phyloP scores from a whole-genome alignment of 2,888 invertebrate species.

The Eupithecia abbreviata region DNA sequence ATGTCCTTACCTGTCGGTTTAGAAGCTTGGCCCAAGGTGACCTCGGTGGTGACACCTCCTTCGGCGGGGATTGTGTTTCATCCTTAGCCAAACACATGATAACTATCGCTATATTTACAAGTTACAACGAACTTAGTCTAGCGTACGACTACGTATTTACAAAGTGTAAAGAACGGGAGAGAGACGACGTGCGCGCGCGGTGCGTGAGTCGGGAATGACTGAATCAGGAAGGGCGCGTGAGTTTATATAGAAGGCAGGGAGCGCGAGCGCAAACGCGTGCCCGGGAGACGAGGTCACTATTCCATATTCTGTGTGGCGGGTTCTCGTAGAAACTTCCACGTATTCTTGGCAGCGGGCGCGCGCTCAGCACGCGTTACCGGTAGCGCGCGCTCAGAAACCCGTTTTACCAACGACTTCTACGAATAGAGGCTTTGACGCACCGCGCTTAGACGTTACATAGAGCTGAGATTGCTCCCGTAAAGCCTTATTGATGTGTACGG shows the following conservation, averaged over 20 bases:
- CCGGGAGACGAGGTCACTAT: conserved; percentile 40
- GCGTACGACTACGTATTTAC: conserved; percentile 79
- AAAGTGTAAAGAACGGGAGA: conserved; percentile 53
- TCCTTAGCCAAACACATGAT: conserved; percentile 84
- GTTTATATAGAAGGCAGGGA: conserved; percentile 71
- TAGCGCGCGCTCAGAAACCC: conserved; percentile 76
- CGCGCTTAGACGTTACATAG: conserved; percentile 46
- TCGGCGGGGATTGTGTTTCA: conserved; percentile 71
- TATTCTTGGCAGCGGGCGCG: conserved; percentile 52
- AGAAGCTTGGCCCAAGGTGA: conserved; percentile 84
- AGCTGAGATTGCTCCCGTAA: conserved; percentile 60
- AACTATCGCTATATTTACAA: conserved; percentile 59
- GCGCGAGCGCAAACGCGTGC: conserved; percentile 59
- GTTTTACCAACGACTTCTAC: conserved; percentile 77
- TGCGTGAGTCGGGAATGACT: conserved; percentile 77
- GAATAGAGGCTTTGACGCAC: conserved; percentile 78
- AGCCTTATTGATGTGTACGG: conserved; percentile 63
- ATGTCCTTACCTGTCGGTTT: conserved; percentile 80
- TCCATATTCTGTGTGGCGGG: conserved; percentile 39
- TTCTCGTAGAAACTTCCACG: conserved; percentile 30
- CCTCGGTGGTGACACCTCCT: conserved; percentile 75
- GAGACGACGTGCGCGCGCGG: conserved; percentile 70
- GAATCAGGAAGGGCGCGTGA: conserved; percentile 75
- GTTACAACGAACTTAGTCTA: conserved; percentile 66
- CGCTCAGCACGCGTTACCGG: conserved; percentile 70